These are phyloP conservation scores for Xiphophorus couchianus DNA, from an alignment of 2,113 vertebrate genomes.

Conservation along the genomic window DNA sequence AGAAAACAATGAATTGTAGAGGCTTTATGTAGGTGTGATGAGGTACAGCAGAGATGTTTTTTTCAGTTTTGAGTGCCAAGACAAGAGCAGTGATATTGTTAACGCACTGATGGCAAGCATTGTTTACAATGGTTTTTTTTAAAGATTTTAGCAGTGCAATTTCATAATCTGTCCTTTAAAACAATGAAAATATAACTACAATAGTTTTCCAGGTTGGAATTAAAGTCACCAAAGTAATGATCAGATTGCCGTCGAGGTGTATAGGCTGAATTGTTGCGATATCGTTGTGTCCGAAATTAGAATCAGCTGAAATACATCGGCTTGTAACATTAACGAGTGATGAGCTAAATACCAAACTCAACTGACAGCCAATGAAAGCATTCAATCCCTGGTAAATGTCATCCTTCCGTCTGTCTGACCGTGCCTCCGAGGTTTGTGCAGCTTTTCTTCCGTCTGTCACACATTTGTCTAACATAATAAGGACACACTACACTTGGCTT, in stretches of 20 bases:
- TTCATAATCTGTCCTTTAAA: too few species aligned
- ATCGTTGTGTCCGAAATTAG: not conserved
- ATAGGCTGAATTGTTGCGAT: not conserved
- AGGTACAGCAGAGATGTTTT: not conserved
- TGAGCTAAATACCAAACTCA: not conserved
- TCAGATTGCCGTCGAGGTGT: not conserved
- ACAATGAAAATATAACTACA: not conserved
- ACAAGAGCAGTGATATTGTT: not conserved
- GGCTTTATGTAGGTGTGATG: not conserved
- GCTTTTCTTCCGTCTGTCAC: not conserved
- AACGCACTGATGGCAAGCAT: not conserved
- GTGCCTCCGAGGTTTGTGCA: not conserved
- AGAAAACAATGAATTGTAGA: not conserved
- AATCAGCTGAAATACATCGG: not conserved
- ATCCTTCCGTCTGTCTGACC: not conserved
- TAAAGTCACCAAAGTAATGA: not conserved
- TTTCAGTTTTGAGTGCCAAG: not conserved
- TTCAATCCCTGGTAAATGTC: not conserved
- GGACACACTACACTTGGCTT: constrained; percentile 4
- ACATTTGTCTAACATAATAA: constrained; percentile 11
- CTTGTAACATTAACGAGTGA: not conserved
- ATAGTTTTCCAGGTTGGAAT: not conserved
- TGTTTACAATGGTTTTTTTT: not conserved
- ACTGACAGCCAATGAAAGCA: not conserved
- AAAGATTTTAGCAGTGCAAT: not conserved